Evolutionary conservation across 2,797 vertebrate genomes (phyloP).

Genomic region (Gobio occitaniae): DNA sequence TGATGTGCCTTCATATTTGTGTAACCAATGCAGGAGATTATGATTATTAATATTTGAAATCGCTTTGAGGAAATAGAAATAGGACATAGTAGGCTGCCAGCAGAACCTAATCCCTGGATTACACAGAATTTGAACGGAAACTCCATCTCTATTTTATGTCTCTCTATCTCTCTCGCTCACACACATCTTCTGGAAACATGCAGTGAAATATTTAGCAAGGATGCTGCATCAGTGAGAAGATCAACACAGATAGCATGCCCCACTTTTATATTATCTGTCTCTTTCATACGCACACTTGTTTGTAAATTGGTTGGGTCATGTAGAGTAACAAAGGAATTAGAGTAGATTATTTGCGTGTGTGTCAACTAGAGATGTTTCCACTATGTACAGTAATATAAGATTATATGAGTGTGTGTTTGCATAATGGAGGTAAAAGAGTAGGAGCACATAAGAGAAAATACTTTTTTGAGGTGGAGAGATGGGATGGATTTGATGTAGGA

Average conservation of each 20-base stretch:
- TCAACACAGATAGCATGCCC: not conserved
- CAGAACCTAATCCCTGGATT: slow-evolving; percentile 55
- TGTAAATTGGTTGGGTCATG: not conserved
- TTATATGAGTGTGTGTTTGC: not conserved
- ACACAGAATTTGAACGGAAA: slow-evolving; percentile 26
- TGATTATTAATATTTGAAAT: slow-evolving; percentile 53
- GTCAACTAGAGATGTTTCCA: not conserved
- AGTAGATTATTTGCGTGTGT: not conserved
- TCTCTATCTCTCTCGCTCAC: not conserved
- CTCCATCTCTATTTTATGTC: not conserved
- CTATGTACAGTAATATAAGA: not conserved
- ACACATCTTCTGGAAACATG: slow-evolving; percentile 17
- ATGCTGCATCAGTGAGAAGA: not conserved
- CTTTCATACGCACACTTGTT: not conserved
- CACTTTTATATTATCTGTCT: not conserved
- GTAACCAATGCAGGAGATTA: slow-evolving; percentile 17
- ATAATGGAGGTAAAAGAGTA: not conserved
- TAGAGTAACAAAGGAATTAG: not conserved
- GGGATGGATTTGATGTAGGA: not conserved
- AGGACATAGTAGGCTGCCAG: slow-evolving; percentile 16
- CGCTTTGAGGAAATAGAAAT: slow-evolving; percentile 42
- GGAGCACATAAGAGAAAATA: not conserved
- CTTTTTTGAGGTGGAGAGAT: not conserved
- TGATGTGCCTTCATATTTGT: slow-evolving; percentile 24
- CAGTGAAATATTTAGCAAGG: not conserved